These are phyloP conservation scores for Eupleurogrammus muticus DNA, from an alignment of 2,797 vertebrate genomes.

Conservation along the genomic window DNA sequence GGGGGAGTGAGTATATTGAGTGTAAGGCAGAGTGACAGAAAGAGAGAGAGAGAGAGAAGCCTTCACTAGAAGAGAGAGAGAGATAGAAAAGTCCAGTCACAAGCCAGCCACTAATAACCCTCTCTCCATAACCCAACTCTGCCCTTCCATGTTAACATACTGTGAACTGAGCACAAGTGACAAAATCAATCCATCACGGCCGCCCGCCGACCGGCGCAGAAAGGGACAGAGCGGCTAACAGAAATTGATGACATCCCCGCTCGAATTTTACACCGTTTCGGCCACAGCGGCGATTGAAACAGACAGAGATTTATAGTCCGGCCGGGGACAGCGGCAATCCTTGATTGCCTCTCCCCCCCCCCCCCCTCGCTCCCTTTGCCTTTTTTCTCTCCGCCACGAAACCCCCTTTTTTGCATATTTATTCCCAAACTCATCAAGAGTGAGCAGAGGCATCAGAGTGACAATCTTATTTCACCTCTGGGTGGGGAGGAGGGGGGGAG, in stretches of 20 bases:
- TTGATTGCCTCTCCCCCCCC: slow-evolving; percentile 93
- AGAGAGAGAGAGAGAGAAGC: slow-evolving; percentile 60
- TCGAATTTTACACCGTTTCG: slow-evolving; percentile 97
- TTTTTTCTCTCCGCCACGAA: slow-evolving; percentile 62
- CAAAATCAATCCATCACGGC: slow-evolving; percentile 98
- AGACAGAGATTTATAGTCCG: slow-evolving; percentile 99
- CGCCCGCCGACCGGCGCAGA: slow-evolving; percentile 87
- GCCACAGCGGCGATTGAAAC: slow-evolving; percentile 96
- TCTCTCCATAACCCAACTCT: slow-evolving; percentile 94
- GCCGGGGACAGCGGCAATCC: slow-evolving; percentile 87
- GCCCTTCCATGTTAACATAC: slow-evolving; percentile 99
- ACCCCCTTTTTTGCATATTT: slow-evolving; percentile 91
- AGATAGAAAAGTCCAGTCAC: slow-evolving; percentile 81
- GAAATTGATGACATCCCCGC: slow-evolving; percentile 99
- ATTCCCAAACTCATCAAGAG: slow-evolving; percentile 94
- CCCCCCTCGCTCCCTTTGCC: no score
- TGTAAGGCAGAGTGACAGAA: slow-evolving; percentile 63
- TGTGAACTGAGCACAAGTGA: slow-evolving; percentile 98
- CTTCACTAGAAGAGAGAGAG: slow-evolving; percentile 55
- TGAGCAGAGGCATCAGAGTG: slow-evolving; percentile 91
- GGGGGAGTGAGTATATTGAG: slow-evolving; percentile 59
- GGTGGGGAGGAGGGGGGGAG: slow-evolving; percentile 59
- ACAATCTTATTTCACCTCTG: slow-evolving; percentile 96
- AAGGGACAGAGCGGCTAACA: slow-evolving; percentile 99
- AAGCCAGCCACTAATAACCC: slow-evolving; percentile 89